Evolutionary conservation across 2,113 vertebrate genomes (phyloP).

Genomic region (Lamprotornis superbus): DNA sequence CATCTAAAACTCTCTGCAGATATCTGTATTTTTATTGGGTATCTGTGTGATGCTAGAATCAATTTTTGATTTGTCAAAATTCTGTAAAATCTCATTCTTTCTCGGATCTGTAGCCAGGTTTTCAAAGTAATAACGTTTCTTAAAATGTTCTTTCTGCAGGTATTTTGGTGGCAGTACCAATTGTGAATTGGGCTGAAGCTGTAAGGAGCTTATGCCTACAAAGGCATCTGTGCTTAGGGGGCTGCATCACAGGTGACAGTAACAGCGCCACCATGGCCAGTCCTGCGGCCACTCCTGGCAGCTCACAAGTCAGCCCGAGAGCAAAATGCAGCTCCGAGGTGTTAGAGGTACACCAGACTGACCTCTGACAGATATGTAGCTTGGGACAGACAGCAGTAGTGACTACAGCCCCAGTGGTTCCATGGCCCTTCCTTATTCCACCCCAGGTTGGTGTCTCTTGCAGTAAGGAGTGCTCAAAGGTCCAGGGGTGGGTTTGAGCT

Average conservation of each 20-base stretch:
- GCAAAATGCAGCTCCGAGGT: background rate
- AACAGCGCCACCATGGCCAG: background rate
- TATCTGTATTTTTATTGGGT: background rate
- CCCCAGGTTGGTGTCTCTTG: background rate
- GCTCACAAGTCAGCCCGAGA: fast-evolving
- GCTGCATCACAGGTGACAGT: background rate
- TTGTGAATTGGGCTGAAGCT: background rate
- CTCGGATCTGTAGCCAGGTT: background rate
- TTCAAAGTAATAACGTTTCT: background rate
- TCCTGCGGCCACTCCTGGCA: background rate
- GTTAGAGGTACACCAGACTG: no score
- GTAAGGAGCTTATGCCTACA: background rate
- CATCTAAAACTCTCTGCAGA: background rate
- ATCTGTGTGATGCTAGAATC: background rate
- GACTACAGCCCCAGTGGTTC: background rate
- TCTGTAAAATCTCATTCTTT: background rate
- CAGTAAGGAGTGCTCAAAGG: background rate
- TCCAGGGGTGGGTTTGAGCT: background rate
- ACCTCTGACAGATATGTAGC: fast-evolving
- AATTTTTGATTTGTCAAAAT: background rate
- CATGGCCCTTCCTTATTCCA: background rate
- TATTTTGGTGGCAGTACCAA: background rate
- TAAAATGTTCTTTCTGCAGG: background rate
- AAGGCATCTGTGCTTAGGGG: background rate
- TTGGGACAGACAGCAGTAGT: background rate